Percentiles rank a stretch among this genome's conserved stretches.
Conservation (phyloP, 2,888 invertebrate species). For the Hydropsyche betteni region DNA sequence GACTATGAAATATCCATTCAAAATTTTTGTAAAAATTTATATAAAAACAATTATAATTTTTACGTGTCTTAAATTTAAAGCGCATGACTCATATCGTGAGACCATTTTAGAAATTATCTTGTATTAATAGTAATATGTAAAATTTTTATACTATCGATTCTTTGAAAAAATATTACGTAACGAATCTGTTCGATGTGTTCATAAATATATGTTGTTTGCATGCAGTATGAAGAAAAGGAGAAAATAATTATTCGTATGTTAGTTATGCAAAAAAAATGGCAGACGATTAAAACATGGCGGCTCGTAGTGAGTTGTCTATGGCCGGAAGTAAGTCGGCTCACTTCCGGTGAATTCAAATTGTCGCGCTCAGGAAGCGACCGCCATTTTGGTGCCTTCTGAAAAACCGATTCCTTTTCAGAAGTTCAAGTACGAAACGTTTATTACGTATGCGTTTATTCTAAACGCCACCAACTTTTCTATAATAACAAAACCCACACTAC, state of each 20-base stretch:
- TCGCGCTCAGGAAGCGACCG: conserved; percentile 11
- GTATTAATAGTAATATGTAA: no score
- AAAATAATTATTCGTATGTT: no score
- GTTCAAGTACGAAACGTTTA: conserved; percentile 13
- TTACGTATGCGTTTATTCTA: not conserved
- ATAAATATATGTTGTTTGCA: not conserved
- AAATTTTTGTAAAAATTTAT: no score
- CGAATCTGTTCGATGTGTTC: not conserved
- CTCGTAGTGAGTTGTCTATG: not conserved
- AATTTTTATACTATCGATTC: no score
- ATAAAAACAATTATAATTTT: no score
- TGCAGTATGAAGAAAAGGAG: no score
- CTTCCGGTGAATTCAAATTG: conserved; percentile 31
- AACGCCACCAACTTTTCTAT: not conserved
- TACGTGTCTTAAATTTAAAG: no score
- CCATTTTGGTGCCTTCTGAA: conserved; percentile 19
- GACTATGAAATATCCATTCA: no score
- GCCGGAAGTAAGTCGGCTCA: conserved; percentile 27
- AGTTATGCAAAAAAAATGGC: not conserved
- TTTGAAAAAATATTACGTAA: no score
- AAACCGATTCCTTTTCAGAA: conserved; percentile 14
- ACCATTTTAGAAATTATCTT: no score
- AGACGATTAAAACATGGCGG: conserved; percentile 1
- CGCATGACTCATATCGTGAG: no score
- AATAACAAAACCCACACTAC: not conserved